Percentiles rank a stretch among this genome's conserved stretches.
These are phyloP conservation scores for Eupsilia transversa DNA, from an alignment of 2,888 invertebrate genomes.

Conservation along the genomic window DNA sequence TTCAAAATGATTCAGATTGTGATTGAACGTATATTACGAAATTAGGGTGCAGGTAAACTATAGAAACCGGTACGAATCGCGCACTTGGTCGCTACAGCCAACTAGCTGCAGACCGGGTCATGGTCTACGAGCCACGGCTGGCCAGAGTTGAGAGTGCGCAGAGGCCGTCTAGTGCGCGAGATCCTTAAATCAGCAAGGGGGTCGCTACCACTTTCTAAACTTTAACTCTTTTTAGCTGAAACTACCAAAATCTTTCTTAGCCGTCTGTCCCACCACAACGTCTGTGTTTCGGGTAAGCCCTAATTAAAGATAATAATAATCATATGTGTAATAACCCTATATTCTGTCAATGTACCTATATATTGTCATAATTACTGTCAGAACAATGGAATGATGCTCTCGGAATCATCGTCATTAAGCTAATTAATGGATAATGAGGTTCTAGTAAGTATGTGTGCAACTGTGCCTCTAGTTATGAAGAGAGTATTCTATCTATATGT, in stretches of 20 bases:
- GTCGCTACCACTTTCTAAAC: background rate
- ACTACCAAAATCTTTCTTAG: background rate
- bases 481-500: background rate
- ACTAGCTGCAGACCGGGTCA: too few species aligned
- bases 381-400: conserved; percentile 31
- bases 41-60: too few species aligned
- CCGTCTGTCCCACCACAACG: background rate
- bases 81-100: too few species aligned
- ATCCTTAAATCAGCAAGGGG: too few species aligned
- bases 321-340: conserved; percentile 15
- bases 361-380: conserved; percentile 31
- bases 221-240: background rate
- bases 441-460: conserved; percentile 1
- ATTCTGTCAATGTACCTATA: conserved; percentile 25
- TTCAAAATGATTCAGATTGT: too few species aligned
- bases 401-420: conserved; percentile 43
- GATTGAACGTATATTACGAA: too few species aligned
- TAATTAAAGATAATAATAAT: conserved; percentile 31
- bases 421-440: conserved; percentile 53
- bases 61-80: too few species aligned
- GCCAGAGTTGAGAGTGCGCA: too few species aligned
- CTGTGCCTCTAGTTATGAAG: background rate
- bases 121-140: too few species aligned
- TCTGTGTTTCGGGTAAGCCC: background rate
- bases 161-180: too few species aligned